A percentile compares a stretch with the other conserved stretches of the same genome.
Evolutionary conservation across 2,797 vertebrate genomes (phyloP).

Genomic region (Lophius americanus): DNA sequence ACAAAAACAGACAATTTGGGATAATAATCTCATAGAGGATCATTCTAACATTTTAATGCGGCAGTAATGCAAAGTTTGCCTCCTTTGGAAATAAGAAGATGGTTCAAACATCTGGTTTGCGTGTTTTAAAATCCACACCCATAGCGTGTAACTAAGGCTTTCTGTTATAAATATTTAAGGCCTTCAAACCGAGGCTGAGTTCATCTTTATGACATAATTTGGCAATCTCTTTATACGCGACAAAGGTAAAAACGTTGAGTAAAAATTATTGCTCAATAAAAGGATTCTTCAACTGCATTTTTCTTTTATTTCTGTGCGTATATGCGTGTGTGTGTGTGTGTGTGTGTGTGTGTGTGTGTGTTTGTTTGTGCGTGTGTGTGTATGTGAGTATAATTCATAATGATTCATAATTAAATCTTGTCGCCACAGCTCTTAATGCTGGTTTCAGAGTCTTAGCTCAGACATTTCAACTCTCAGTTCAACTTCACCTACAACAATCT

Average conservation of each 20-base stretch:
- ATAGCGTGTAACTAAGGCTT: slow-evolving; percentile 4
- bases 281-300: too few relatives aligned
- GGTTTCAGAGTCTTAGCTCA: background rate
- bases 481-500: background rate
- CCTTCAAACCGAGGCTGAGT: background rate
- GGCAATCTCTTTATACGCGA: too few relatives aligned
- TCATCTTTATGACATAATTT: background rate
- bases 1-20: slow-evolving; percentile 27
- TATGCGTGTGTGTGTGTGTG: too few relatives aligned
- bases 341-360: too few relatives aligned
- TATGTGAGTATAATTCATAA: too few relatives aligned
- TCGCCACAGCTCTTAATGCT: background rate
- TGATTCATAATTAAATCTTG: background rate
- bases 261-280: background rate
- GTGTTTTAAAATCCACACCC: background rate
- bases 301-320: too few relatives aligned
- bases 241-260: background rate
- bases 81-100: background rate
- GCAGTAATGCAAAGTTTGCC: background rate
- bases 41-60: background rate
- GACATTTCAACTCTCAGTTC: background rate
- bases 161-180: background rate
- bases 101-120: background rate
- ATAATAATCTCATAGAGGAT: slow-evolving; percentile 13
- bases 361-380: too few relatives aligned